Conservation (phyloP, 2,888 invertebrate genomes). For the Heterodera filipjevi region DNA sequence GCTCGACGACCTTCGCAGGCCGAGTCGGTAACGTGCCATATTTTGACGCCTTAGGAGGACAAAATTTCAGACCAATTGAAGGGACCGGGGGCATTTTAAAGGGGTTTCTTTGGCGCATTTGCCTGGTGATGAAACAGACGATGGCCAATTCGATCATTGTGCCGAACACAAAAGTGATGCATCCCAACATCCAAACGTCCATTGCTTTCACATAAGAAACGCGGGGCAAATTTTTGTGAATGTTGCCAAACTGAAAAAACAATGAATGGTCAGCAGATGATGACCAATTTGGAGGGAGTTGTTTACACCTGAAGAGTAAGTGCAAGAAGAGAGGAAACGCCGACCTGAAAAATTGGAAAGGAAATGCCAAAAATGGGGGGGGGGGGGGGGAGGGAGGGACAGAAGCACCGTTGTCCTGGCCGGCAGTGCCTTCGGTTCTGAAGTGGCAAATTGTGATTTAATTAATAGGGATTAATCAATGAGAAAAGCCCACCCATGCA, state of each 20-base stretch:
- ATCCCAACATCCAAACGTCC: conserved; percentile 64
- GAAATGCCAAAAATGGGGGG: neutral
- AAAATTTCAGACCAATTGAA: no score
- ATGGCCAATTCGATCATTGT: conserved; percentile 65
- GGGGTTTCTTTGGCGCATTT: conserved; percentile 44
- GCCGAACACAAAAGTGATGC: conserved; percentile 64
- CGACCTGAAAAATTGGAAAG: conserved; percentile 44
- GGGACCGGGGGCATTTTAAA: conserved; percentile 33
- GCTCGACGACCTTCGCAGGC: conserved; percentile 1
- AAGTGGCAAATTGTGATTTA: neutral
- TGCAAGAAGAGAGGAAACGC: conserved; percentile 63
- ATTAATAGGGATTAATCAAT: neutral
- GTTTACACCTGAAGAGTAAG: conserved; percentile 59
- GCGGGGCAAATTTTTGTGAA: conserved; percentile 63
- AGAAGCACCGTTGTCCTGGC: conserved; percentile 59
- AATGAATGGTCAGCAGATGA: neutral
- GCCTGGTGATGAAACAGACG: conserved; percentile 64
- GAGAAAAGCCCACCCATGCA: conserved; percentile 54
- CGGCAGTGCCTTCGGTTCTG: conserved; percentile 63
- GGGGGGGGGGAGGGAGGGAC: neutral
- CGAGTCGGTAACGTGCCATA: neutral
- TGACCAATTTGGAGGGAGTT: neutral
- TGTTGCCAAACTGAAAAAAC: conserved; percentile 62
- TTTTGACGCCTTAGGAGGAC: conserved; percentile 29
- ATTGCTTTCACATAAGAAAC: conserved; percentile 65